phyloP scores from a whole-genome alignment of 2,113 vertebrate species.

The Sterna hirundo region DNA sequence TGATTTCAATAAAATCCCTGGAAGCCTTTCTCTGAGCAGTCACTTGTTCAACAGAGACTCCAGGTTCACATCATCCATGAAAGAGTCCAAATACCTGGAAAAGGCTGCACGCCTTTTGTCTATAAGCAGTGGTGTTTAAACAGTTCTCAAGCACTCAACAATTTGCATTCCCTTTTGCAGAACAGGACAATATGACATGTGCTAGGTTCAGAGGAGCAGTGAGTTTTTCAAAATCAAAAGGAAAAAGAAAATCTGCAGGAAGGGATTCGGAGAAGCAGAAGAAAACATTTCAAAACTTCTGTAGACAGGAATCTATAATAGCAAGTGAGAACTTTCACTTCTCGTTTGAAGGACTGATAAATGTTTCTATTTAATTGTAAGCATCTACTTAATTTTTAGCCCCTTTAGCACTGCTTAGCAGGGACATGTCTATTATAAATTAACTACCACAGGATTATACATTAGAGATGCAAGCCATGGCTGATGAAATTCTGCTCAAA shows the following conservation, averaged over 20 bases:
- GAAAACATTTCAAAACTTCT: neutral
- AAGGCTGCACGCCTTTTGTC: neutral
- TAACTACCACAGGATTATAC: neutral
- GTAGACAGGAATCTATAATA: neutral
- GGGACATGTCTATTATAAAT: neutral
- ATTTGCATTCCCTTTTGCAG: neutral
- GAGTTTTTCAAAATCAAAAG: neutral
- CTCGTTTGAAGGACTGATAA: neutral
- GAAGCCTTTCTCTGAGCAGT: neutral
- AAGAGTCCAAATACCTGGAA: neutral
- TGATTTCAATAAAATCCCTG: neutral
- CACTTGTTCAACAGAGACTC: neutral
- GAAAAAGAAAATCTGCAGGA: neutral
- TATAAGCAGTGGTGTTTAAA: neutral
- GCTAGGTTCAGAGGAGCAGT: neutral
- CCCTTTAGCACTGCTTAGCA: neutral
- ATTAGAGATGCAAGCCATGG: neutral
- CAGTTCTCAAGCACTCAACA: neutral
- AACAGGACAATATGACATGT: neutral
- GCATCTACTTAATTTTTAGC: neutral
- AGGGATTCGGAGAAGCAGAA: neutral
- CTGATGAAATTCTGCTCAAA: neutral
- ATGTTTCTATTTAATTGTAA: neutral
- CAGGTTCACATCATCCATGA: neutral
- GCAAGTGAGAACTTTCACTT: neutral